Evolutionary conservation across 2,888 invertebrate genomes (phyloP), one percentile per base, ranked within the genome.

Genomic region (Panopea generosa): DNA sequence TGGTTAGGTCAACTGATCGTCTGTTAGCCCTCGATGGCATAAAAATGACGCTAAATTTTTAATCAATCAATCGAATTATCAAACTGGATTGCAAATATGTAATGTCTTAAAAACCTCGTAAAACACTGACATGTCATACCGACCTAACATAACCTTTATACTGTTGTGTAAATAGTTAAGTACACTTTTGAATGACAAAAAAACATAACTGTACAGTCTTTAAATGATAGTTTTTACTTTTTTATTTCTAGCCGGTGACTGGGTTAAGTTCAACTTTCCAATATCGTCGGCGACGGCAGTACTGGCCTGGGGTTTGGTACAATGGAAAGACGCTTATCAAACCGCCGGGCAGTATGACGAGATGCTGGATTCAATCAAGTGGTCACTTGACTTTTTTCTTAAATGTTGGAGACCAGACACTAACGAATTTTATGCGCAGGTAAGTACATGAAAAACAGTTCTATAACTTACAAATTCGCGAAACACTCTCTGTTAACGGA

Each of bases 371-470:
- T 82, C 84, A 6, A 76, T 95, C 9, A 93, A 93, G 89, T 95
- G 95, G 94, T 94, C 94, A 0, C 93, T 94, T 0, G 95, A 95
- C 87, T 95, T 94, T 85, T 94, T 95, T 83, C 92, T 95, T 74
- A 95, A 84, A 61, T 84, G 84, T 38, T 86, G 84, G 84, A 72
- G 62, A 9, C 26, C 56, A 4, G 55, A 26, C 9, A 66, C 69
- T 1, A 11, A 75, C 24, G 53, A 47, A 11, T 70, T 80, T 7
- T 86, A 84, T 53, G 78, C 77, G 2, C 83, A 84, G 84, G 84
- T 84, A 62, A 22, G 59, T 26, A 40, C 1, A 56, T n/a, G n/a
- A n/a, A n/a, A n/a, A 33, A 9, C 1, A 18, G 2, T 14, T 2
- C 3, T 26, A 20, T 9, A 2, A 24, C 11, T 22, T 1, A 11